phyloP scores from a whole-genome alignment of 2,888 invertebrate genomes.

The Troides helena region DNA sequence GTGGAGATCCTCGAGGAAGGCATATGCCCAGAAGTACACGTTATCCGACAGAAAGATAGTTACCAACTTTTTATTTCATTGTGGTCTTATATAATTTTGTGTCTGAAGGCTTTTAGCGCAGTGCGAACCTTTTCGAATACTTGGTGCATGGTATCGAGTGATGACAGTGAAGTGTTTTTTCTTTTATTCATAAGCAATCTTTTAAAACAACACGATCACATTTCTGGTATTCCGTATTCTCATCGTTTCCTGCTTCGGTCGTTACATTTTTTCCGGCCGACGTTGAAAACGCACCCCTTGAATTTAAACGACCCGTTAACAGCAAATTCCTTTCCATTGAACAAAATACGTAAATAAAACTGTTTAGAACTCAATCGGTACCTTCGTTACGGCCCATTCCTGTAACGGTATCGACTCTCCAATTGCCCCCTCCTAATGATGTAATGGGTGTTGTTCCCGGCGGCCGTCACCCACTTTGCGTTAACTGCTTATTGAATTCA shows the following conservation, averaged over 20 bases:
- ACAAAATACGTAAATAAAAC: constrained; percentile 5
- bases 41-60: too few species aligned
- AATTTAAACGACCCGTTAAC: constrained; percentile 62
- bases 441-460: neutral
- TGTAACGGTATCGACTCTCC: neutral
- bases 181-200: too few species aligned
- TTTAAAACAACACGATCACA: neutral
- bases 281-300: constrained; percentile 35
- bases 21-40: too few species aligned
- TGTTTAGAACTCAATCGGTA: neutral
- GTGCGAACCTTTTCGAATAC: too few species aligned
- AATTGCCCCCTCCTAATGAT: neutral
- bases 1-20: too few species aligned
- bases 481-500: neutral
- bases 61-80: too few species aligned
- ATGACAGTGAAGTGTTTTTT: too few species aligned
- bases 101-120: too few species aligned
- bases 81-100: too few species aligned
- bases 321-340: constrained; percentile 48
- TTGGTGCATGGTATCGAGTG: too few species aligned
- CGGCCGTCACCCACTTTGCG: neutral
- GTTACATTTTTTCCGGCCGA: neutral
- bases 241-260: neutral
- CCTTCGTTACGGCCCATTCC: neutral
- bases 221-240: constrained; percentile 1